Evolutionary conservation across 2,888 invertebrate genomes (phyloP), one percentile per base, ranked within the genome.

Genomic region (Cyclophora albipunctata): DNA sequence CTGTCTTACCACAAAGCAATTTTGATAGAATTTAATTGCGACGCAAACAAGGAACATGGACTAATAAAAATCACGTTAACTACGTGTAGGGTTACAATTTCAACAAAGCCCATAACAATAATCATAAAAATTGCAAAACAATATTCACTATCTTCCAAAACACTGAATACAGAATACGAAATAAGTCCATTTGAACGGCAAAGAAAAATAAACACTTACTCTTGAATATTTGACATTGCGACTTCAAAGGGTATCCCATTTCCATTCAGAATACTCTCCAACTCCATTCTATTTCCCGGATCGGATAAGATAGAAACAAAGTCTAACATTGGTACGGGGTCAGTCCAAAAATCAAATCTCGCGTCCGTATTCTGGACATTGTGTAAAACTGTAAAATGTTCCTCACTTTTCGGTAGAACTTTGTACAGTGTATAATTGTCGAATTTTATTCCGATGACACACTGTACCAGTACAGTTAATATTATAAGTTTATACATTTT

Each of bases 341-440:
- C 83, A 64, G 73, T 84, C 82, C 75, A 90, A 53, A 82, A 91
- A 75, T 80, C 90, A 62, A 62, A 90, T 60, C 63, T 83, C 57
- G 54, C 66, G 64, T 71, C 86, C 34, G 68, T 62, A 58, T 74
- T 60, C 60, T 90, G 83, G 41, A 92, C 64, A 5, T 82, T 63
- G 64, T 81, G 81, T 4, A 93, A 76, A 7, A 85, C 55, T 42
- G 74, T 70, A 34, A 91, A 67, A 41, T 93, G 90, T 1, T 81
- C 70, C 1, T 66, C 59, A 57, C 76, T 90, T 53, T 78, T 71
- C 0, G 92, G 91, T 0, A 75, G 67, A 3, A 92, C 73, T 67
- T 90, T 88, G 60, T 90, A 92, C 4, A 93, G 82, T 20, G 78
- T 70, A 57, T 83, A 80, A 54, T 84, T 83, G 46, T 84, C 82